Evolutionary conservation across 1,140 invertebrate species (phyloP).

Genomic region (Portunus trituberculatus): DNA sequence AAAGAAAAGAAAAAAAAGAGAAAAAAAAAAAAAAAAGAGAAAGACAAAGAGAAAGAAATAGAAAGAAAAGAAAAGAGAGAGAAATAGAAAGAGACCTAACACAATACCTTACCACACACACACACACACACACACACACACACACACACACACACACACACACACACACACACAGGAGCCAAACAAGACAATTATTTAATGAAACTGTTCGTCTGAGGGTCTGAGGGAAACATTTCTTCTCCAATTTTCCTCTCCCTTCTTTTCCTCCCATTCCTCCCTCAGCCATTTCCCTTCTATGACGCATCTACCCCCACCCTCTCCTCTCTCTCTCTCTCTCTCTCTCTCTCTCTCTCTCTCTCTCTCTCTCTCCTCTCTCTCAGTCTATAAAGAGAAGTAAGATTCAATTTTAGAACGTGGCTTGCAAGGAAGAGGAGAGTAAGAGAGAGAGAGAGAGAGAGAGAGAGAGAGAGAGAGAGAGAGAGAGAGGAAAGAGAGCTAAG

Average conservation of each 20-base stretch:
- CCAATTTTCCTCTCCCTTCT: background rate
- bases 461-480: background rate
- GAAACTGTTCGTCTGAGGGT: background rate
- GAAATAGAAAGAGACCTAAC: background rate
- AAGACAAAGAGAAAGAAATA: constrained; percentile 47
- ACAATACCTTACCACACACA: background rate
- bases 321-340: background rate
- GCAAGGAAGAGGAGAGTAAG: background rate
- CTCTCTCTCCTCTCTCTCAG: background rate
- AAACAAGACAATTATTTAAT: background rate
- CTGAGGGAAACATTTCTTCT: background rate
- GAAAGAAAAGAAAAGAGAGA: constrained; percentile 21
- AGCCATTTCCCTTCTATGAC: background rate
- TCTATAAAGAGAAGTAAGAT: background rate
- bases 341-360: background rate
- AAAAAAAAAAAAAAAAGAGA: background rate
- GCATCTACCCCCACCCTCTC: background rate
- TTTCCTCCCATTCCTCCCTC: background rate
- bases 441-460: background rate
- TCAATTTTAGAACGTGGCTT: background rate
- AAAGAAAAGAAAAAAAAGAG: too few species aligned
- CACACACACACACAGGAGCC: too few species aligned
- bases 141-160: too few species aligned
- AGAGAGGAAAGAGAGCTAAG: background rate
- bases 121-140: too few species aligned